Evolutionary conservation across 2,888 invertebrate genomes (phyloP).

Genomic region (Chironomus tentans): DNA sequence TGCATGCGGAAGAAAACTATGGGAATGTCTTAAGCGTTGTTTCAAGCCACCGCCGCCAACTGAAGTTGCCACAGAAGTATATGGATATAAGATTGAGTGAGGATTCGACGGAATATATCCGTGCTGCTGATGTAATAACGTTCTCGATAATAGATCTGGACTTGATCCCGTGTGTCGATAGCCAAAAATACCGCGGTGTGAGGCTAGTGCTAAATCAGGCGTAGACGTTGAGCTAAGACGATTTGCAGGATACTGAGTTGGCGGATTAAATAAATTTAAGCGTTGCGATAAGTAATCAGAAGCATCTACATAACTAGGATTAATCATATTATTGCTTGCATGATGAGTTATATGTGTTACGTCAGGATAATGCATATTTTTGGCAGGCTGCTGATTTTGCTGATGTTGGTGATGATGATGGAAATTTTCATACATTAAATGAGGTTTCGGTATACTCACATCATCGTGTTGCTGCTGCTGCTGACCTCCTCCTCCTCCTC

Average conservation of each 20-base stretch:
- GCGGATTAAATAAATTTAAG: conserved; percentile 45
- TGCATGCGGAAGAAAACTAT: conserved; percentile 49
- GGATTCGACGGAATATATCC: conserved; percentile 16
- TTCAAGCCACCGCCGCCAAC: not conserved
- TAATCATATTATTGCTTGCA: conserved; percentile 29
- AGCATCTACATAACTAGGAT: conserved; percentile 5
- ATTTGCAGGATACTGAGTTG: conserved; percentile 65
- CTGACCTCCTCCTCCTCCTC: no score
- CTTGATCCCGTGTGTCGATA: conserved; percentile 53
- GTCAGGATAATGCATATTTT: conserved; percentile 48
- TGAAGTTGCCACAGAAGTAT: not conserved
- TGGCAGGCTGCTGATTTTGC: conserved; percentile 34
- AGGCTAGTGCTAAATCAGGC: conserved; percentile 69
- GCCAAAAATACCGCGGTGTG: conserved; percentile 45
- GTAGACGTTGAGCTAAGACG: conserved; percentile 74
- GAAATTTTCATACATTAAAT: conserved; percentile 35
- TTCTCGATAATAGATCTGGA: conserved; percentile 65
- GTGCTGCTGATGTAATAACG: conserved; percentile 41
- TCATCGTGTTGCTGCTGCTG: conserved; percentile 59
- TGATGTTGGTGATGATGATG: conserved; percentile 28
- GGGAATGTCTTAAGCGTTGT: conserved; percentile 35
- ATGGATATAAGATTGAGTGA: conserved; percentile 16
- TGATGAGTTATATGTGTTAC: conserved; percentile 48
- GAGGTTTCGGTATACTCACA: conserved; percentile 47
- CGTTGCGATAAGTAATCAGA: conserved; percentile 31